Evolutionary conservation across 2,797 vertebrate species (phyloP), one percentile per base, ranked within the genome.

Genomic region (Pseudopleuronectes americanus): DNA sequence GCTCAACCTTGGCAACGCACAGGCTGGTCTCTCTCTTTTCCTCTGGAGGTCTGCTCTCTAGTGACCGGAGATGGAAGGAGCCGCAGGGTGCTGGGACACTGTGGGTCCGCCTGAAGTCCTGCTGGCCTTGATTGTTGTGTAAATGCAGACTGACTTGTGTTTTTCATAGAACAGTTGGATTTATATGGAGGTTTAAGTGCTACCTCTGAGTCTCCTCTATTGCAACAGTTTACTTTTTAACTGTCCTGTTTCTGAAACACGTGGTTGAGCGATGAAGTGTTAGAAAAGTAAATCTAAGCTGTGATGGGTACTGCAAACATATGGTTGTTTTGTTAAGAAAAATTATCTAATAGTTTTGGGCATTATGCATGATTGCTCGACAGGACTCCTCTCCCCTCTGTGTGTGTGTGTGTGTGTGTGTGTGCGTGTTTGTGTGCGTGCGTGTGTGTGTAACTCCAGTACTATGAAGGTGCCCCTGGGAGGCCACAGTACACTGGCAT

Each of bases 1-100:
- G 61, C 71, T 84, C 75, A 84, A 83, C 85, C 84, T 88, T 79
- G 64, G 45, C 57, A 77, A 48, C 57, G 47, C 13, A 33, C 47
- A 62, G 17, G 17, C 38, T 28, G 31, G 19, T 59, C n/a, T 47
- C 13, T 48, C 14, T 22, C 41, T 48, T 77, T 67, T 26, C 33
- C 72, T 77, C 66, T 80, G 33, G 63, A 49, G 58, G 67, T 79
- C 64, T 84, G 72, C 86, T 63, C 90, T 88, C 93, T 92, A 88
- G 89, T 93, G 93, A 84, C 33, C 57, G 48, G 12, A 45, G 53
- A 31, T 6, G 49, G 68, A 16, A 66, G 60, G 41, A 75, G 22
- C 70, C 72, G 58, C 49, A 59, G 28, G 12, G 2, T 48, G 33
- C 74, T 6, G 24, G 33, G 56, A 64, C 56, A 47, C 14, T 68